A percentile compares a stretch with the other conserved stretches of the same genome.
Evolutionary conservation across 2,113 vertebrate genomes (phyloP).

Genomic region (Psettodes erumei): DNA sequence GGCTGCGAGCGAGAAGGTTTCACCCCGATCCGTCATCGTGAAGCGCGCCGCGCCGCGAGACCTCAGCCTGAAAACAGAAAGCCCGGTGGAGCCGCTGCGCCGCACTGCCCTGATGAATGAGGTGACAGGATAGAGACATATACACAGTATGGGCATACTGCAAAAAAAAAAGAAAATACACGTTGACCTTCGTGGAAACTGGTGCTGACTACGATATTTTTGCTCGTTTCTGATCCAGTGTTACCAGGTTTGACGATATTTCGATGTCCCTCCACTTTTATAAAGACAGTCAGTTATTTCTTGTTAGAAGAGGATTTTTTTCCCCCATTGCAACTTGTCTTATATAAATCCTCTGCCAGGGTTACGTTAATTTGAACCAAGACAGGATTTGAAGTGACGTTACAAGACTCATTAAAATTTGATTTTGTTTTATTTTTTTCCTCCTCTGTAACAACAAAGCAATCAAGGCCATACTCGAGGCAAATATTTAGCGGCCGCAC

Average conservation of each 20-base stretch:
- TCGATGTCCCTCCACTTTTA: neutral
- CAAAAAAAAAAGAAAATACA: neutral
- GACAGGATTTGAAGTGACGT: neutral
- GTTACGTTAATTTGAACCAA: neutral
- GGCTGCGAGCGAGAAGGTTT: conserved; percentile 13
- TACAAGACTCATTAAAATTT: neutral
- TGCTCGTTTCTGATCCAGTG: neutral
- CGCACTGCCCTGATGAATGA: neutral
- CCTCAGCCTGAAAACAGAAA: neutral
- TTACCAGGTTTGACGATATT: neutral
- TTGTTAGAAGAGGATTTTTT: neutral
- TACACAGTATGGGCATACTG: neutral
- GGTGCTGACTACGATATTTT: too few relatives aligned
- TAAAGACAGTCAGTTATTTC: neutral
- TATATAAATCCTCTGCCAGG: neutral
- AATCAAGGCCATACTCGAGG: too few relatives aligned
- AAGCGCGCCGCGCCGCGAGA: neutral
- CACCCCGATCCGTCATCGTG: conserved; percentile 30
- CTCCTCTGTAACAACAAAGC: neutral
- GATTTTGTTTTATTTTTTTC: too few relatives aligned
- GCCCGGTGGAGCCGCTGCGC: neutral
- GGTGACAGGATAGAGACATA: neutral
- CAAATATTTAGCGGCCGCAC: too few relatives aligned
- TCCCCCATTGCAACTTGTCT: neutral
- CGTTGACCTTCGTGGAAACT: neutral